Evolutionary conservation across 2,113 vertebrate genomes (phyloP).

Genomic region (Struthio camelus): DNA sequence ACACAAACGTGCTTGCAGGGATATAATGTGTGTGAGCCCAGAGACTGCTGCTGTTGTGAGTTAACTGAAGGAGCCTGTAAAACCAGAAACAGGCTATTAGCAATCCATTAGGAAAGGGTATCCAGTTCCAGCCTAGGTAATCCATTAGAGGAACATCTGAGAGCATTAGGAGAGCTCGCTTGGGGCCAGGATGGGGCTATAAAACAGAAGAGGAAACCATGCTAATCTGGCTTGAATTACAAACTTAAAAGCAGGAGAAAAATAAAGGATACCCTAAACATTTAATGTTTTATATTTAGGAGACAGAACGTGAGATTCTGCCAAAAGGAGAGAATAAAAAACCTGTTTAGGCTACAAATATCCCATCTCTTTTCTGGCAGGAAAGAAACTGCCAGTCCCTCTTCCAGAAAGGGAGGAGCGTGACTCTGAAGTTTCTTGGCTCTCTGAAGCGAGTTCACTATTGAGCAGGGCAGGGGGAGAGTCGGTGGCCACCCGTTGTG

Average conservation of each 20-base stretch:
- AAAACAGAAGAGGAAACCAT: slow-evolving; percentile 73
- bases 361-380: slow-evolving; percentile 26
- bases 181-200: slow-evolving; percentile 72
- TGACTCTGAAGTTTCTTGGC: neutral
- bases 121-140: slow-evolving; percentile 79
- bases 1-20: neutral
- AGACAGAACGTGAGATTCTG: slow-evolving; percentile 63
- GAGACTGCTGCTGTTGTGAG: neutral
- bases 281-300: slow-evolving; percentile 71
- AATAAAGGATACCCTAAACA: slow-evolving; percentile 65
- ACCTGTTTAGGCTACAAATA: slow-evolving; percentile 41
- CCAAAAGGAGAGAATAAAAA: slow-evolving; percentile 50
- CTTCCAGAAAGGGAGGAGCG: slow-evolving; percentile 23
- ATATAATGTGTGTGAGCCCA: neutral
- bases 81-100: slow-evolving; percentile 84
- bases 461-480: neutral
- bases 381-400: neutral
- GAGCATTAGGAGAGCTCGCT: slow-evolving; percentile 69
- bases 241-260: slow-evolving; percentile 72
- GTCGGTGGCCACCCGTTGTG: rapidly evolving
- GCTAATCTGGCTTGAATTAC: slow-evolving; percentile 77
- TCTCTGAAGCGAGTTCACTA: neutral
- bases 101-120: slow-evolving; percentile 79
- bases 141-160: slow-evolving; percentile 80
- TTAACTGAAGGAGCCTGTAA: slow-evolving; percentile 76